Evolutionary conservation across 2,888 invertebrate genomes (phyloP).

Genomic region (Disparrhopalites patrizii): DNA sequence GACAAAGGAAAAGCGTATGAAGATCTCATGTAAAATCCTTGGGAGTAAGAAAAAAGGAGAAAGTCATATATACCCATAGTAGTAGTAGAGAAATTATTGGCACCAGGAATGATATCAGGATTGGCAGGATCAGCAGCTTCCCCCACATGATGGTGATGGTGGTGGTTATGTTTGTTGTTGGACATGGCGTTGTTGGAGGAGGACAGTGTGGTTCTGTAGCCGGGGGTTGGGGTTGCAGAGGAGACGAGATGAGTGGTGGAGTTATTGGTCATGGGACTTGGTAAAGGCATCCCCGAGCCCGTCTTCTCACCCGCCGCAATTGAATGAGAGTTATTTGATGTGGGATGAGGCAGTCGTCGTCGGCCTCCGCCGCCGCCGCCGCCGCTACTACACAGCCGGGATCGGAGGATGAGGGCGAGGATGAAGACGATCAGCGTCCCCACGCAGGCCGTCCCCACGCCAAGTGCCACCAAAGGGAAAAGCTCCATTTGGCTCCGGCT

Average conservation of each 20-base stretch:
- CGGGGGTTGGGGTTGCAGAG: no score
- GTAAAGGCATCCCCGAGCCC: conserved; percentile 19
- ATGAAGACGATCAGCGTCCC: conserved; percentile 47
- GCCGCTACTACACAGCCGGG: conserved; percentile 40
- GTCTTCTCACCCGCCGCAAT: conserved; percentile 25
- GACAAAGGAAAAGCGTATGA: neutral
- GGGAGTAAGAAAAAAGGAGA: neutral
- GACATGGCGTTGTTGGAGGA: no score
- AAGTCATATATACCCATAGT: no score
- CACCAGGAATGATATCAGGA: conserved; percentile 48
- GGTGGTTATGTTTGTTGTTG: no score
- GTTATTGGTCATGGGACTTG: conserved; percentile 32
- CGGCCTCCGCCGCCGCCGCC: no score
- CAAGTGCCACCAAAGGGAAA: conserved; percentile 47
- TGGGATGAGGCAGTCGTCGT: conserved; percentile 9
- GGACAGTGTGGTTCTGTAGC: conserved; percentile 42
- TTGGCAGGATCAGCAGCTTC: conserved; percentile 46
- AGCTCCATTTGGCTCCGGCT: conserved; percentile 48
- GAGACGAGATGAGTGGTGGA: conserved; percentile 24
- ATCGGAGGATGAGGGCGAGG: conserved; percentile 46
- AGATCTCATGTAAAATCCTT: neutral
- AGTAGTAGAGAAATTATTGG: conserved; percentile 46
- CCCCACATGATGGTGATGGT: no score
- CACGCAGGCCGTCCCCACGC: conserved; percentile 46
- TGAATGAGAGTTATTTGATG: conserved; percentile 19